These are phyloP conservation scores for Leptonema lineaticorne DNA, from an alignment of 1,140 invertebrate genomes.

Conservation along the genomic window DNA sequence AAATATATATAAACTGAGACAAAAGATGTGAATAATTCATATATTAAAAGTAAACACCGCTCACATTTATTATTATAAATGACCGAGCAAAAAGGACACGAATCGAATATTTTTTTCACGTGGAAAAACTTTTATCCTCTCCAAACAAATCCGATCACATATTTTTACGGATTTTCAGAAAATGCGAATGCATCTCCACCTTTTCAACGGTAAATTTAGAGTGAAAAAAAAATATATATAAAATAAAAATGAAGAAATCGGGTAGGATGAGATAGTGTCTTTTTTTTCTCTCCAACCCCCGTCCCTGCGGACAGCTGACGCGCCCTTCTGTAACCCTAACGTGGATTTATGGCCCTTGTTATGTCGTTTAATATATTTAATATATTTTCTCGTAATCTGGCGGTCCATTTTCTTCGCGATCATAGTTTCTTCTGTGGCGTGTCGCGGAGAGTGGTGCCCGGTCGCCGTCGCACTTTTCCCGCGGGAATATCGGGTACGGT, in stretches of 20 bases:
- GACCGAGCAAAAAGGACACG: no score
- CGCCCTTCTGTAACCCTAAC: constrained; percentile 24
- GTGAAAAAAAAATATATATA: no score
- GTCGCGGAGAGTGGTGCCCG: no score
- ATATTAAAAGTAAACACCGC: no score
- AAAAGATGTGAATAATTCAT: no score
- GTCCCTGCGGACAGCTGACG: constrained; percentile 35
- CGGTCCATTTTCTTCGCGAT: constrained; percentile 35
- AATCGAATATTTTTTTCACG: no score
- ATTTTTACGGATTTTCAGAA: neutral
- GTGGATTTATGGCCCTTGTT: constrained; percentile 34
- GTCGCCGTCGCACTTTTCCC: no score
- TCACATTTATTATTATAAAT: no score
- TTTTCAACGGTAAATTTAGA: neutral
- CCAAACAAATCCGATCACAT: neutral
- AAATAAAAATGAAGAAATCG: constrained; percentile 3
- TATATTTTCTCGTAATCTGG: constrained; percentile 34
- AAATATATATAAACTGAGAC: no score
- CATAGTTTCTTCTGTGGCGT: constrained; percentile 32
- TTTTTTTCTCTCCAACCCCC: no score
- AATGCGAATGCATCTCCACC: neutral
- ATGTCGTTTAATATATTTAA: constrained; percentile 39
- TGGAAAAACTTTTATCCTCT: no score
- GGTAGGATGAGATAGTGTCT: constrained; percentile 1
- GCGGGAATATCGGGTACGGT: no score